Evolutionary conservation across 2,797 vertebrate species (phyloP), one percentile per base, ranked within the genome.

Genomic region (Enteromius radiatus): DNA sequence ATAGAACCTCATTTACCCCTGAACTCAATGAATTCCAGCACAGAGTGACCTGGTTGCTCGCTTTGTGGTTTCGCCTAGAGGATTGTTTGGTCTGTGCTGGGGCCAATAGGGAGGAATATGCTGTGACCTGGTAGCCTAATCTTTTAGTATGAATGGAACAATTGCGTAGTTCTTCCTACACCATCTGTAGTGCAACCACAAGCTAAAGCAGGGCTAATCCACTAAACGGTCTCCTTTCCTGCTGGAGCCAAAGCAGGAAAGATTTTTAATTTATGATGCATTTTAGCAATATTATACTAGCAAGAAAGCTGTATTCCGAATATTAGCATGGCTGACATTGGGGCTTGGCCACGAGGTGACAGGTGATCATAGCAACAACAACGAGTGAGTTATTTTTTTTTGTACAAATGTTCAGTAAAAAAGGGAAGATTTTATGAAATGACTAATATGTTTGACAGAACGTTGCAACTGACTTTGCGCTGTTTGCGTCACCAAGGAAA

Each of bases 1-100:
- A 92, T 92, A 92, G 90, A 93, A 84, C 83, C 86, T 87, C 84
- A 85, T 91, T 91, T 88, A 89, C 86, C 87, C 89, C 88, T 88
- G 83, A 90, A 87, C 81, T 86, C 81, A 84, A 87, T 65, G 79
- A 68, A 84, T 91, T 74, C 59, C 36, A 84, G 83, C 87, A 77
- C 84, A 86, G 78, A 80, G 89, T 89, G 90, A 78, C 17, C 80
- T 49, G 61, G 74, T 87, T 84, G 49, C 76, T 23, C 80, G 85
- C 80, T 91, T 89, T 88, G 88, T 69, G 85, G 91, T 86, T 87
- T 80, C 79, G 76, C 87, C 84, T 90, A 78, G 87, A 85, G 86
- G 88, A 76, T 85, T 59, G 65, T 85, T 82, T 70, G 54, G 70
- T 52, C 75, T 61, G 56, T 70, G 45, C 59, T 65, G 52, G 26